These are phyloP conservation scores for Platorchestia sp. DNA, from an alignment of 1,140 invertebrate species.

Conservation along the genomic window DNA sequence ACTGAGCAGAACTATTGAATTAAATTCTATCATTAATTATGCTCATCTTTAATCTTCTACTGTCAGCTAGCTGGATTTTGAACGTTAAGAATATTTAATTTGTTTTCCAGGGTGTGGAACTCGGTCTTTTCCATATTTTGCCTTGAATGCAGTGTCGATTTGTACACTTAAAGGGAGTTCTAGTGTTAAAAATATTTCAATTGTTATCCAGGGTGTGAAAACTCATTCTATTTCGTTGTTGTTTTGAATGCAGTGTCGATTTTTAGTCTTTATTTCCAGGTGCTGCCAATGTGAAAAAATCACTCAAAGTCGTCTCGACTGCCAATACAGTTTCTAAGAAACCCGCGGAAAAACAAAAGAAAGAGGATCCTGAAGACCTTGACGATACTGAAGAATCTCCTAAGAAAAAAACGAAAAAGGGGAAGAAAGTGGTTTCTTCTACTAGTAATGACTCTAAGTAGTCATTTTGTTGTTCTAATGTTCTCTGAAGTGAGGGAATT, in stretches of 20 bases:
- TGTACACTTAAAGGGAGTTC: no score
- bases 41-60: no score
- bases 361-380: background rate
- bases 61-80: no score
- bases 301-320: background rate
- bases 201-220: background rate
- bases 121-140: no score
- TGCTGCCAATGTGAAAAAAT: background rate
- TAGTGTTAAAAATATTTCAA: no score
- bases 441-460: background rate
- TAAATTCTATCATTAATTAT: no score
- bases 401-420: background rate
- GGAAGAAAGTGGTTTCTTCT: background rate
- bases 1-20: no score
- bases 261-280: background rate
- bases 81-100: no score
- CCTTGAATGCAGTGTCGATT: no score
- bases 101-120: no score
- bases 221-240: background rate
- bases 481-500: no score
- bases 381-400: background rate
- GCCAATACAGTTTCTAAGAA: background rate
- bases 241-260: background rate
- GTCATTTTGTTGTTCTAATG: no score
- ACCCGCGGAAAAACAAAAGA: background rate